phyloP scores from a whole-genome alignment of 2,113 vertebrate genomes.

The Mungos mungo region DNA sequence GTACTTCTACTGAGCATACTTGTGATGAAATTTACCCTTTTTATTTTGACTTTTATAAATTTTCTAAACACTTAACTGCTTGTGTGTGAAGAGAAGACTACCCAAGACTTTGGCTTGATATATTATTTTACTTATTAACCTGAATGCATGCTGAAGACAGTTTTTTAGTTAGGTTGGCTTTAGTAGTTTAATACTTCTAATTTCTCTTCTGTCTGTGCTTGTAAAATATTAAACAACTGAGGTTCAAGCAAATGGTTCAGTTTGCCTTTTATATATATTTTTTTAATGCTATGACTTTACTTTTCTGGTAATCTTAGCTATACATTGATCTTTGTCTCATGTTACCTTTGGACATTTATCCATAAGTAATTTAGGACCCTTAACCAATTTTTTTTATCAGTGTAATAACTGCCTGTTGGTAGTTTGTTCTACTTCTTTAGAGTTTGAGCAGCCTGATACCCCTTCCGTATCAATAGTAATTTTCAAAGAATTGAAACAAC shows the following conservation, averaged over 20 bases:
- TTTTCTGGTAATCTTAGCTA: neutral
- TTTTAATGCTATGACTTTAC: slow-evolving; percentile 14
- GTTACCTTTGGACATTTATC: neutral
- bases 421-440: slow-evolving; percentile 32
- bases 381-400: neutral
- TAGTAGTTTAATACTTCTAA: slow-evolving; percentile 30
- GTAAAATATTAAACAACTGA: neutral
- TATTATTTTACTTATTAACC: neutral
- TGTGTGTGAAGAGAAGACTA: neutral
- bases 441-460: neutral
- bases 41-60: slow-evolving; percentile 31
- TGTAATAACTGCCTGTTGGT: neutral
- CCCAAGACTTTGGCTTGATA: neutral
- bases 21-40: slow-evolving; percentile 26
- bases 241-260: neutral
- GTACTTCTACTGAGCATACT: neutral
- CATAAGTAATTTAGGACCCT: neutral
- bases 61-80: neutral
- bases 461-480: neutral
- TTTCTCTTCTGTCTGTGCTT: neutral
- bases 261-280: neutral
- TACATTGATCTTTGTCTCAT: neutral
- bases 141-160: neutral
- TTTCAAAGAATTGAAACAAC: slow-evolving; percentile 21
- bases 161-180: neutral